Percentiles rank a stretch among this genome's conserved stretches.
Evolutionary conservation across 2,113 vertebrate species (phyloP).

Genomic region (Lichenostomus cassidix): DNA sequence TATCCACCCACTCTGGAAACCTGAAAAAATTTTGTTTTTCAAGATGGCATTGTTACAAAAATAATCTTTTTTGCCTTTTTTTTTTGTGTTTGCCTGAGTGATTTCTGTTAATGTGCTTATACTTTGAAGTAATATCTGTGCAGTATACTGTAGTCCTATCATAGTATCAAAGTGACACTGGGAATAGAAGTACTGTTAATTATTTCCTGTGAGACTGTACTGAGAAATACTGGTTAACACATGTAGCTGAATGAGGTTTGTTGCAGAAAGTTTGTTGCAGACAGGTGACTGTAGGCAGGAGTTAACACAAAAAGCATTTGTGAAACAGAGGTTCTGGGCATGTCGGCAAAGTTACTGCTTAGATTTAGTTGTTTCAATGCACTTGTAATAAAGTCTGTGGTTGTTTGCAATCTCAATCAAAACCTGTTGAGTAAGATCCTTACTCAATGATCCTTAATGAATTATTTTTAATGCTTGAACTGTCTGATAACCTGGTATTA

Average conservation of each 20-base stretch:
- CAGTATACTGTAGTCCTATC: neutral
- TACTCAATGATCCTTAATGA: slow-evolving; percentile 27
- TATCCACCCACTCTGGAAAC: neutral
- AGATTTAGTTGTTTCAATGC: neutral
- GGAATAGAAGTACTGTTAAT: neutral
- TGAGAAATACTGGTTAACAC: neutral
- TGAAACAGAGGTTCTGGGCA: neutral
- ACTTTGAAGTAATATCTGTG: neutral
- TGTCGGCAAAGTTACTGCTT: neutral
- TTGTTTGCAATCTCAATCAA: slow-evolving; percentile 14
- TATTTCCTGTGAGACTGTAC: neutral
- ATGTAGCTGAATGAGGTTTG: neutral
- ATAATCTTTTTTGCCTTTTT: neutral
- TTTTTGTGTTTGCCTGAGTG: accelerated
- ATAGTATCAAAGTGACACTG: neutral
- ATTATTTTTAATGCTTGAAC: slow-evolving; percentile 47
- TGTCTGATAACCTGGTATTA: slow-evolving; percentile 23
- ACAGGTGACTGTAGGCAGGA: neutral
- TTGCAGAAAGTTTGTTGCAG: neutral
- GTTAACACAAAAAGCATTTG: neutral
- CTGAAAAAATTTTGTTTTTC: neutral
- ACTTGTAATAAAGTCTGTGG: slow-evolving; percentile 28
- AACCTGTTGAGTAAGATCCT: slow-evolving; percentile 26
- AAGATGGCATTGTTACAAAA: neutral
- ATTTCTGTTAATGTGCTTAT: neutral